Conservation (phyloP, 1,140 invertebrate genomes). For the Pseudomyrmex pallidus region DNA sequence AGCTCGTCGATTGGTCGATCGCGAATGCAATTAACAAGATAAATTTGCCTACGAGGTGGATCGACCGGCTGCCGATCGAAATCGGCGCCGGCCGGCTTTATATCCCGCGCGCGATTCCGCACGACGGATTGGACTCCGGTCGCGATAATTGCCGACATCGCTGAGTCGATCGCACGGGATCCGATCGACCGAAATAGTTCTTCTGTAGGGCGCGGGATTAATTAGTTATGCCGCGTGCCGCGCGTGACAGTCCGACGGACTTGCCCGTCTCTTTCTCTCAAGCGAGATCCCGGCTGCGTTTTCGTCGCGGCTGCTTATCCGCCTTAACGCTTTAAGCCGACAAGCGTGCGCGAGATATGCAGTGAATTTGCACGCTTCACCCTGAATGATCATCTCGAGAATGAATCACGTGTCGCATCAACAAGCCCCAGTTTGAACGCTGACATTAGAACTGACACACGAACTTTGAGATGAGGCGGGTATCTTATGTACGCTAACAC, state of each 20-base stretch:
- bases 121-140: conserved; percentile 18
- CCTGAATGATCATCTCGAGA: conserved; percentile 23
- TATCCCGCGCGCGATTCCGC: conserved; percentile 23
- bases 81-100: conserved; percentile 27
- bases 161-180: conserved; percentile 59
- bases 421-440: conserved; percentile 7
- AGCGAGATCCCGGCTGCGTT: conserved; percentile 67
- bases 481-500: not conserved
- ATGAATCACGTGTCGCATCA: conserved; percentile 28
- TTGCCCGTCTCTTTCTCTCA: conserved; percentile 27
- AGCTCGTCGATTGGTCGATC: conserved; percentile 64
- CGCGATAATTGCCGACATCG: conserved; percentile 66
- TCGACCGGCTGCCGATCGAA: conserved; percentile 34
- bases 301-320: conserved; percentile 73
- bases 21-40: conserved; percentile 68
- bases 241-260: conserved; percentile 43
- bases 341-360: conserved; percentile 55
- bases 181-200: conserved; percentile 67
- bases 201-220: conserved; percentile 52
- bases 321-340: conserved; percentile 67
- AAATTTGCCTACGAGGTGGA: conserved; percentile 64
- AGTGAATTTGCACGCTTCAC: conserved; percentile 48
- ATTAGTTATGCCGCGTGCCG: conserved; percentile 67
- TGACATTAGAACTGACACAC: conserved; percentile 12
- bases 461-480: not conserved